Evolutionary conservation across 2,888 invertebrate species (phyloP).

Genomic region (Bruchidius siliquastri): DNA sequence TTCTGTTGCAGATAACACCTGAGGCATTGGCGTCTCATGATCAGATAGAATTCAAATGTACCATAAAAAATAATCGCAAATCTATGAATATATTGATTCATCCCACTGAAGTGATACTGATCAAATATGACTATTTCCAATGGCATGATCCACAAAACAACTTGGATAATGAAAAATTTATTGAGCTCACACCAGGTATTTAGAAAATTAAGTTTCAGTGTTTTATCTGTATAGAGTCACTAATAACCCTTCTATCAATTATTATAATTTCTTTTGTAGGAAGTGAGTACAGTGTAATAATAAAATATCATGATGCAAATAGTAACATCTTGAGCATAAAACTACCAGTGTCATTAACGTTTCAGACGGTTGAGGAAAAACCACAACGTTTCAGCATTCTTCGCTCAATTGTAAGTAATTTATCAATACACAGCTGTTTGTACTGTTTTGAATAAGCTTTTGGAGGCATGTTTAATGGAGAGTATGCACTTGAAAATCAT

Average conservation of each 20-base stretch:
- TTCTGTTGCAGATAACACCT: constrained; percentile 24
- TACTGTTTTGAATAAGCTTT: no score
- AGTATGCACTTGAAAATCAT: no score
- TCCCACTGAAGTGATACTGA: constrained; percentile 23
- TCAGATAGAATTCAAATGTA: constrained; percentile 27
- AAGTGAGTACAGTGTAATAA: constrained; percentile 28
- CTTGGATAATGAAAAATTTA: constrained; percentile 5
- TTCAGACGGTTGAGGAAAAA: constrained; percentile 35
- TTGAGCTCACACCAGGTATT: constrained; percentile 22
- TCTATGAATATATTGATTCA: constrained; percentile 20
- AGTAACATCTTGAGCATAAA: constrained; percentile 45
- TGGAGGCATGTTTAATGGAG: no score
- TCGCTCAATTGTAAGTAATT: constrained; percentile 48
- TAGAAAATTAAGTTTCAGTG: background rate
- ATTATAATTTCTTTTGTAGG: constrained; percentile 28
- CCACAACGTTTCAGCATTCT: constrained; percentile 42
- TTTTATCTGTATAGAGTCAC: no score
- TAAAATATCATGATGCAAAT: constrained; percentile 31
- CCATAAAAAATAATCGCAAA: constrained; percentile 25
- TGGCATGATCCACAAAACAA: constrained; percentile 17
- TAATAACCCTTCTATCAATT: no score
- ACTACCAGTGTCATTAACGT: constrained; percentile 50
- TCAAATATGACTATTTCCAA: constrained; percentile 19
- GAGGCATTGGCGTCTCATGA: constrained; percentile 17
- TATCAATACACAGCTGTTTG: no score